phyloP scores from a whole-genome alignment of 23 tunicate species.

The Trididemnum clinides region DNA sequence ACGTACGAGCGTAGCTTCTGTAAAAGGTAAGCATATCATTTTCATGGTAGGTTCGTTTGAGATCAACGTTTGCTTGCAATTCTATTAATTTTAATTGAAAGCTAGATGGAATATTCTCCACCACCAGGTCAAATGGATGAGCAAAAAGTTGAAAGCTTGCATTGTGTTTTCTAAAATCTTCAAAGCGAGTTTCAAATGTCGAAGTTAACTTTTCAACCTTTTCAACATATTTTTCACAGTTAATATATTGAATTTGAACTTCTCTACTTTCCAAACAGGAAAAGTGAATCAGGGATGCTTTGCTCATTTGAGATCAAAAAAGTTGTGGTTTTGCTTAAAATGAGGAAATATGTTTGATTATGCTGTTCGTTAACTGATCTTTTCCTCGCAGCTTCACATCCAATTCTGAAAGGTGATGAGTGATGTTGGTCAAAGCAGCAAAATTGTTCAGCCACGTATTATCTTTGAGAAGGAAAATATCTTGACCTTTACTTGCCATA shows the following conservation, averaged over 20 bases:
- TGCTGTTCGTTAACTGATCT: slow-evolving; percentile 1
- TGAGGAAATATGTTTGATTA: slow-evolving; percentile 9
- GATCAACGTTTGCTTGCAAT: not conserved
- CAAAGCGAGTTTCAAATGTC: no score
- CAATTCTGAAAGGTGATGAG: not conserved
- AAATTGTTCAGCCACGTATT: not conserved
- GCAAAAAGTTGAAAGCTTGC: slow-evolving; percentile 15
- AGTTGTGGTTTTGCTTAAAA: not conserved
- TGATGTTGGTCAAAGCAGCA: not conserved
- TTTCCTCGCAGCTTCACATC: no score
- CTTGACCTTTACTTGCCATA: no score
- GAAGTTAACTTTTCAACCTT: slow-evolving; percentile 7
- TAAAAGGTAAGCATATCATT: slow-evolving; percentile 9
- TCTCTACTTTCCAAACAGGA: slow-evolving; percentile 6
- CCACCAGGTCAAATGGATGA: slow-evolving; percentile 21
- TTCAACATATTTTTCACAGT: slow-evolving; percentile 13
- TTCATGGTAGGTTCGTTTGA: not conserved
- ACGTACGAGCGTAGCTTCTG: not conserved
- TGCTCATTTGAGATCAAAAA: no score
- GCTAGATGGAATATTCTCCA: not conserved
- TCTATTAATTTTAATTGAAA: no score
- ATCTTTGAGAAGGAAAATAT: no score
- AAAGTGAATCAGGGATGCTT: slow-evolving; percentile 5
- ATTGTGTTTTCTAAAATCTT: slow-evolving; percentile 6
- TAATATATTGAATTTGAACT: slow-evolving; percentile 8